Conservation (phyloP, 2,113 vertebrate genomes). For the Psittacula cyanocephala region DNA sequence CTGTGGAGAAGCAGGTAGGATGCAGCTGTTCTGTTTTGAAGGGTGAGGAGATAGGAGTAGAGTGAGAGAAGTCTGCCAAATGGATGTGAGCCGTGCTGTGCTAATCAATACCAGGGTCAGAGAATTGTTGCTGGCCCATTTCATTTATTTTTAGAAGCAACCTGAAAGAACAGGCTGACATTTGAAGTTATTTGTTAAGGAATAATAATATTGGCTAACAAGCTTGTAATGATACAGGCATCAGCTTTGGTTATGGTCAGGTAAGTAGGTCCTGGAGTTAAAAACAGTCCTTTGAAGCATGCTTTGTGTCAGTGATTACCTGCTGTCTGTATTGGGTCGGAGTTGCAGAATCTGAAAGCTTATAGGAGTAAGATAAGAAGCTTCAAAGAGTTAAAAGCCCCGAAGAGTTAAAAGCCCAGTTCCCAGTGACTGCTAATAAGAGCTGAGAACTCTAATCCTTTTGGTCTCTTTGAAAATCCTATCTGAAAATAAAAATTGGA, state of each 20-base stretch:
- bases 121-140: slow-evolving; percentile 1
- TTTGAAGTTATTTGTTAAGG: neutral
- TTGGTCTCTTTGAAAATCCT: slow-evolving; percentile 15
- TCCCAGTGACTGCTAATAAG: neutral
- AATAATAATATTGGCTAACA: neutral
- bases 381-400: slow-evolving; percentile 22
- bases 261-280: neutral
- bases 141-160: neutral
- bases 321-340: neutral
- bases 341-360: neutral
- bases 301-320: neutral
- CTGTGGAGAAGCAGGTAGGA: neutral
- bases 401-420: slow-evolving; percentile 4
- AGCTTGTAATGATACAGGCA: neutral
- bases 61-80: neutral
- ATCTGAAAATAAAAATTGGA: slow-evolving; percentile 42
- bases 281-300: neutral
- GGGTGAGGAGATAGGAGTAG: neutral
- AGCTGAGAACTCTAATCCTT: slow-evolving; percentile 28
- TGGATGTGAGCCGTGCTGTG: neutral
- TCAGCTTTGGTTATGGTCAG: neutral
- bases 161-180: neutral
- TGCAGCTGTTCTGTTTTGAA: neutral
- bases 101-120: neutral
- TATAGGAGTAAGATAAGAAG: neutral